Evolutionary conservation across 2,113 vertebrate genomes (phyloP), one percentile per base, ranked within the genome.

Genomic region (Morone saxatilis): DNA sequence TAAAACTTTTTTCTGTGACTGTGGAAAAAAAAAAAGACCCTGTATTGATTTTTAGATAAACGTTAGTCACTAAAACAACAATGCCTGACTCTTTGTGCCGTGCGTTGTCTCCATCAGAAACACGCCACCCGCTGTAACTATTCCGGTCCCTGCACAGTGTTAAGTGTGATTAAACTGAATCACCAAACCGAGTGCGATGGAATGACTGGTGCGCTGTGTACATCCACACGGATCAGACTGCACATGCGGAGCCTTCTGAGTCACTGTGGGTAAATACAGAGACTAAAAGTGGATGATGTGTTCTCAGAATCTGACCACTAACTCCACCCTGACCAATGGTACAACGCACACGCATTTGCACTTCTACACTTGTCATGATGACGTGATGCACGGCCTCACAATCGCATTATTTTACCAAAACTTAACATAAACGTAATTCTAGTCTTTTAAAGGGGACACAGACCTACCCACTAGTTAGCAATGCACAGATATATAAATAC

Each of bases 151-250:
- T 6, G 4, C 1, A 14, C 71, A 13, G 83, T 5, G 62, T 56
- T 17, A 65, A 40, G 13, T 76, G 76, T 47, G 80, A 86, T 81
- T 59, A 45, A 78, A 71, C 19, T 12, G 17, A 74, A 51, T 80
- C 43, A 54, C 65, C 25, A 5, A 40, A 65, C 60, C 3, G 50
- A 41, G 47, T 9, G 76, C 19, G 86, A 72, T 53, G 59, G 80
- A 83, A 54, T 5, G 22, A 22, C 41, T 16, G 40, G 65, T 47
- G n/a, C 25, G 51, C 47, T 2, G 77, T 0, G 68, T 53, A 25
- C 56, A 60, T 68, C 54, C 66, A 50, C 59, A 69, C 50, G 36
- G 78, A 85, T 83, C 40, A 67, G 51, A 6, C 62, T 45, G 51
- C 71, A 67, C 76, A 76, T 25, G 31, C 11, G 6, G 53, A 50